Evolutionary conservation across 2,113 vertebrate species (phyloP).

Genomic region (Lagopus muta): DNA sequence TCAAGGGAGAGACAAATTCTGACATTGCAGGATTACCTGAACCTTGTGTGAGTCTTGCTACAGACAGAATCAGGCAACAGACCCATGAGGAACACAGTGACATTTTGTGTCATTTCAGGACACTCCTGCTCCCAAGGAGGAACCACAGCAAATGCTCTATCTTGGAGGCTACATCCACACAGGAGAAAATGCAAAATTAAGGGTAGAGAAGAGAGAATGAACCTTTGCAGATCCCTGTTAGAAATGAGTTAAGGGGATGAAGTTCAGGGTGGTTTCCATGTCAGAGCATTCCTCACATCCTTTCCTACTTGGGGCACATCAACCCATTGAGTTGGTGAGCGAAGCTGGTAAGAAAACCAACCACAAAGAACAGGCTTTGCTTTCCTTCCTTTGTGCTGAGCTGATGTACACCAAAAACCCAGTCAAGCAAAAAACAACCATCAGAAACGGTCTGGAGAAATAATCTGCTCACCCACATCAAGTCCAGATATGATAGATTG

Average conservation of each 20-base stretch:
- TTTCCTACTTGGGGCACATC: not conserved
- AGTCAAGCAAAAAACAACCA: not conserved
- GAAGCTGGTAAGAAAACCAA: not conserved
- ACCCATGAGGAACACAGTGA: rapidly evolving
- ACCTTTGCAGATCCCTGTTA: not conserved
- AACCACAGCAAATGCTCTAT: not conserved
- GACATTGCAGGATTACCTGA: not conserved
- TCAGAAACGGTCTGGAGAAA: not conserved
- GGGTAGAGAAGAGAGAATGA: not conserved
- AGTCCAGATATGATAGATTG: not conserved
- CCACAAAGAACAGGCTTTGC: rapidly evolving
- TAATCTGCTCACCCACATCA: not conserved
- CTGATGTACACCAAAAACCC: not conserved
- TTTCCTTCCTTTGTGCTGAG: not conserved
- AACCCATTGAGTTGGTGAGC: not conserved
- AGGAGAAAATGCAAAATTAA: not conserved
- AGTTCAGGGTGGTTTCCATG: not conserved
- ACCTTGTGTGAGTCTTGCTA: not conserved
- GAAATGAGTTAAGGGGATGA: not conserved
- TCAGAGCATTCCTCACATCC: not conserved
- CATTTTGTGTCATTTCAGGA: not conserved
- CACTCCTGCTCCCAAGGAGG: not conserved
- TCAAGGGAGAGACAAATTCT: constrained; percentile 42
- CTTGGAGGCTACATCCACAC: rapidly evolving
- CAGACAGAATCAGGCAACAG: not conserved